Base-by-base conservation (phyloP, 1,140 invertebrate genomes). In the Bombus pascuorum region DNA sequence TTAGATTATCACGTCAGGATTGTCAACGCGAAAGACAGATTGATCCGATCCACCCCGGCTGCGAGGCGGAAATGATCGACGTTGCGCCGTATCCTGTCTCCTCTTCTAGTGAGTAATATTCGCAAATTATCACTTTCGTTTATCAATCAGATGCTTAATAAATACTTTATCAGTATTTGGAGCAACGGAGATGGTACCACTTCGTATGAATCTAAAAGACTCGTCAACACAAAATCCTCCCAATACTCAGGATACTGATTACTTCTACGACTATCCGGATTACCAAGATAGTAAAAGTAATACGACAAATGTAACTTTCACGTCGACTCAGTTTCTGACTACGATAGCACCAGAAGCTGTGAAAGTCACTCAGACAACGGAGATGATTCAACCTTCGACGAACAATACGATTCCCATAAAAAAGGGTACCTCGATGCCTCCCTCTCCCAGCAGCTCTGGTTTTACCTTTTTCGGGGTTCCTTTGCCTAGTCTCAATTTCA, bases 391-490 rank as follows among this genome's bases (percentile, higher is more conserved):
- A 62, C 66, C 28, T 1, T 42, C 81, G 8, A 86, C 65, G 18
- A 93, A 93, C 68, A 77, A 42, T 9, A 91, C 90, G 0, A 42
- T 39, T 42, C 75, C 86, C 1, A 15, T 76, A n/a, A 92, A 93
- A 25, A 94, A 92, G 65, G 87, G 86, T 28, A 84, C 91, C 10
- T 80, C 83, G 76, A 89, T 87, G 44, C 89, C 91, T 42, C 94
- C 93, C 0, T 94, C 93, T 4, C 93, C 93, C 1, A 95, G 95
- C 39, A 96, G 94, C 73, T 96, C 96, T 10, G 96, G 97, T 1
- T 98, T 98, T 90, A 98, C 97, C 28, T 98, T 98, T 89, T 98
- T 98, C 90, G 98, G 98, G 0, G 96, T 98, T 87, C 97, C 98
- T 0, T 89, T 98, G 77, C 97, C 97, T 8, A 96, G 96, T 78